Evolutionary conservation across 2,113 vertebrate species (phyloP), one percentile per base, ranked within the genome.

Genomic region (Mustela nigripes): DNA sequence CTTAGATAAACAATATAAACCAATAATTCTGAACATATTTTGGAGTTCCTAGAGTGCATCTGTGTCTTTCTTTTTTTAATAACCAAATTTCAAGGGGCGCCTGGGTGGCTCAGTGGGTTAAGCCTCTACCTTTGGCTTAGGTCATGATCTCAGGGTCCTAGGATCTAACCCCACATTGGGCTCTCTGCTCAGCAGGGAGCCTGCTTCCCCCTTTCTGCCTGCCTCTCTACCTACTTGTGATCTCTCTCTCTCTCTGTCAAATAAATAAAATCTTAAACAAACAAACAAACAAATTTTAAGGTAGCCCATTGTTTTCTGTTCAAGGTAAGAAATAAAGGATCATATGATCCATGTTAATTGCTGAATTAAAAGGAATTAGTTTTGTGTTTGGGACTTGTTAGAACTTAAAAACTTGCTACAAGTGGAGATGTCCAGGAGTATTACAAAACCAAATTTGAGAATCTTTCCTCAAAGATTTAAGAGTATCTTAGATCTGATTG

Each of bases 381-480:
- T 15, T 86, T 53, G 42, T 95, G 85, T 86, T 24, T 15, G 31
- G 31, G 4, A 84, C 26, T 39, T 89, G 53, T 86, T 89, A 92
- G 60, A 89, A 95, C 11, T 26, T 39, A 65, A 78, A 82, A 33
- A 79, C 85, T 80, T 92, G 16, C 85, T 62, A 56, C 42, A 89
- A 26, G 21, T 33, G 22, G 53, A 86, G 60, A 33, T 89, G 18
- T 36, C 33, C 22, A 36, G n/a, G 60, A 56, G 22, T 58, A n/a
- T 94, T 67, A 69, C 22, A 91, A 88, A 81, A 50, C 28, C 8
- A 80, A 36, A 69, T 62, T 81, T 94, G 71, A 93, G 58, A 96
- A 58, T 88, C 14, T 94, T 84, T 95, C 69, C 24, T 94, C 36
- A 39, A 14, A 96, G 81, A 85, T 58, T 84, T 65, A 91, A 50